phyloP scores from a whole-genome alignment of 2,113 vertebrate genomes.

The Falco punctatus region DNA sequence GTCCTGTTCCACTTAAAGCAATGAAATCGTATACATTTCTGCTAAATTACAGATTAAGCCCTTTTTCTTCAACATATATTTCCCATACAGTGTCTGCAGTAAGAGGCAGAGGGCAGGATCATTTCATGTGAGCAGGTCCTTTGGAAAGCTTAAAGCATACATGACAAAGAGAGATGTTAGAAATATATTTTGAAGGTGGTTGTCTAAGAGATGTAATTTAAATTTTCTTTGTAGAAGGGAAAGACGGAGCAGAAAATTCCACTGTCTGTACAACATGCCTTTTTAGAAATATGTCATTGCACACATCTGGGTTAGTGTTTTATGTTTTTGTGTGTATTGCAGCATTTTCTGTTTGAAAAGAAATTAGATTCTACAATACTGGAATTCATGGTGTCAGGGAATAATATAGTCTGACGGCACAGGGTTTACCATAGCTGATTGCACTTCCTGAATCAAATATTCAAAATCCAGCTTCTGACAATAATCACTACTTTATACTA shows the following conservation, averaged over 20 bases:
- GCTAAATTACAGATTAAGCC: neutral
- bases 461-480: neutral
- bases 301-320: rapidly evolving
- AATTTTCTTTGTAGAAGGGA: neutral
- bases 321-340: neutral
- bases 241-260: neutral
- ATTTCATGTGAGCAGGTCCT: neutral
- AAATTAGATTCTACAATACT: neutral
- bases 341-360: neutral
- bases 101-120: neutral
- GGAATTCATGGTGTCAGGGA: neutral
- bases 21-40: neutral
- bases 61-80: neutral
- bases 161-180: neutral
- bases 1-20: neutral
- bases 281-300: neutral
- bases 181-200: neutral
- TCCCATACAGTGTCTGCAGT: neutral
- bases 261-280: neutral
- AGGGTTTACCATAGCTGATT: neutral
- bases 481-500: neutral
- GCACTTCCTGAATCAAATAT: neutral
- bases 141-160: neutral
- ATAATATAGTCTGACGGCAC: neutral
- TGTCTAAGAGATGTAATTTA: neutral